A percentile compares a stretch with the other conserved stretches of the same genome.
phyloP scores from a whole-genome alignment of 2,797 vertebrate genomes.

The Bucorvus abyssinicus region DNA sequence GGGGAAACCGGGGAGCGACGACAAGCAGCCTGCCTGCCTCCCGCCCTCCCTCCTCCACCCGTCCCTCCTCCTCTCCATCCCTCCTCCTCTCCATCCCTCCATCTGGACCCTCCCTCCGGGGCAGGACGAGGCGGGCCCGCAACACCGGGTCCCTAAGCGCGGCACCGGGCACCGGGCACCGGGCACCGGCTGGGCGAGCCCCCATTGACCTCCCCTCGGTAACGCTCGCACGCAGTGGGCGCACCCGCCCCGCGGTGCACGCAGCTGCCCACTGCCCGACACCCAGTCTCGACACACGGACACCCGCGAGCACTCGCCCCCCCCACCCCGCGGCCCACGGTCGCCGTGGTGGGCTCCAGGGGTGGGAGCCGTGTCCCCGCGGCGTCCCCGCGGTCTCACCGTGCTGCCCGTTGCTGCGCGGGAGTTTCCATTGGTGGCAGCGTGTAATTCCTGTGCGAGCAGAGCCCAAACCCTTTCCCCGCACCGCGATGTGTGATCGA shows the following conservation, averaged over 20 bases:
- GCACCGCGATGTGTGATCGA: conserved; percentile 42
- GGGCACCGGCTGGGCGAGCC: background rate
- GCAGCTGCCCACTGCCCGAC: no score
- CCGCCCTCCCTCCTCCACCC: background rate
- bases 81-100: background rate
- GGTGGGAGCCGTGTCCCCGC: background rate
- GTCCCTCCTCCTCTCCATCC: background rate
- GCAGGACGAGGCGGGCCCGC: background rate
- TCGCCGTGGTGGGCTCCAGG: background rate
- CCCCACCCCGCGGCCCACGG: background rate
- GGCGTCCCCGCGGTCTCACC: background rate
- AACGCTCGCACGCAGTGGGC: background rate
- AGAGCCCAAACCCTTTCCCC: background rate
- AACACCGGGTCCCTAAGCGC: background rate
- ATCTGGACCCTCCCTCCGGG: conserved; percentile 7
- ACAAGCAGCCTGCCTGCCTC: background rate
- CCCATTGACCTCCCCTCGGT: background rate
- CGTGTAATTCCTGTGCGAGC: background rate
- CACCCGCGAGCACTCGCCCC: background rate
- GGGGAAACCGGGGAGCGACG: background rate
- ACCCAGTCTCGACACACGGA: fast-evolving
- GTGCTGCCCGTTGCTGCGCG: background rate
- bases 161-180: background rate
- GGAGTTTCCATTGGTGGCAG: background rate
- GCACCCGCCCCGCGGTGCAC: background rate